Percentiles rank a stretch among this genome's conserved stretches.
These are phyloP conservation scores for Epizoanthus rinbou DNA, from an alignment of 92 coral and sea anemone species.

Conservation along the genomic window DNA sequence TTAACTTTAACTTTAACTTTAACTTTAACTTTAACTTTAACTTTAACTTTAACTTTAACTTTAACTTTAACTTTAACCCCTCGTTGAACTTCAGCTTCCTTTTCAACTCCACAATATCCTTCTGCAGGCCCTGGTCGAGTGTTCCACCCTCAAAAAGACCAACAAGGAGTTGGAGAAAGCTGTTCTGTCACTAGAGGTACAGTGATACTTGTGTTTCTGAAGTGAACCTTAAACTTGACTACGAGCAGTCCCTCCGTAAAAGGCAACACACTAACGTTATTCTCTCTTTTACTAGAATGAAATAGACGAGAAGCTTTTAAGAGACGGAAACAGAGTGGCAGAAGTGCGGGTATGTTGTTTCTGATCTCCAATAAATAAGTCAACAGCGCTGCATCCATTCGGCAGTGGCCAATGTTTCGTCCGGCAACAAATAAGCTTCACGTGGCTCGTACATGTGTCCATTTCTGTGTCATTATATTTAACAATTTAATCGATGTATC, in stretches of 20 bases:
- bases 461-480: too few species aligned
- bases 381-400: too few species aligned
- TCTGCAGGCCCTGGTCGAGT: slow-evolving; percentile 65
- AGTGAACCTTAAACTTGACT: not conserved
- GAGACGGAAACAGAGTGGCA: slow-evolving; percentile 63
- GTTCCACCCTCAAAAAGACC: slow-evolving; percentile 53
- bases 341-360: slow-evolving; percentile 62
- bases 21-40: too few species aligned
- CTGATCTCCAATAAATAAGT: too few species aligned
- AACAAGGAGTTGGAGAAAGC: slow-evolving; percentile 78
- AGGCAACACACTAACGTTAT: not conserved
- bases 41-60: too few species aligned
- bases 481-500: too few species aligned
- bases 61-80: too few species aligned
- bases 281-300: slow-evolving; percentile 59
- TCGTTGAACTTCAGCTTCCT: too few species aligned
- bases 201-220: not conserved
- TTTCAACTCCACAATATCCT: not conserved
- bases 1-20: too few species aligned
- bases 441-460: not conserved
- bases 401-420: not conserved
- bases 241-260: too few species aligned
- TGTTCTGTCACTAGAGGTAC: slow-evolving; percentile 80
- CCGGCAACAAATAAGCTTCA: not conserved
- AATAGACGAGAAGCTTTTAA: slow-evolving; percentile 74